phyloP scores from a whole-genome alignment of 2,888 invertebrate genomes.

The Argynnis bischoffii region DNA sequence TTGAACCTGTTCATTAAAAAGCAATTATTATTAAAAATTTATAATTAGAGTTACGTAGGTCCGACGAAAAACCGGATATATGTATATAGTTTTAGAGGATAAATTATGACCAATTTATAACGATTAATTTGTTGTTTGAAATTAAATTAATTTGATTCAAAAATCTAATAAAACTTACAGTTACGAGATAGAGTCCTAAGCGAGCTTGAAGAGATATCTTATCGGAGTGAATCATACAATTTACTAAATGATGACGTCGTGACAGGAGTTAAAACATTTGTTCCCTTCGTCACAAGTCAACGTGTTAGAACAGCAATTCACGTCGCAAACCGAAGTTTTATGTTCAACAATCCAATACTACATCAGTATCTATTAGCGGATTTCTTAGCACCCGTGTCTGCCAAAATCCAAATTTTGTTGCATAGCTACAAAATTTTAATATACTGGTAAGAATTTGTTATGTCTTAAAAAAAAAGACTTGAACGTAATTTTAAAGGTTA shows the following conservation, averaged over 20 bases:
- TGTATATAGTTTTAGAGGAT: no score
- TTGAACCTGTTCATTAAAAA: no score
- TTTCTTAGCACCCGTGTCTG: constrained; percentile 84
- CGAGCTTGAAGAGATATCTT: constrained; percentile 52
- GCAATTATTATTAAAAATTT: no score
- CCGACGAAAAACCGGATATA: no score
- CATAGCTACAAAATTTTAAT: constrained; percentile 85
- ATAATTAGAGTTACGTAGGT: no score
- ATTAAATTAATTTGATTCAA: no score
- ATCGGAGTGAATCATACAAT: constrained; percentile 57
- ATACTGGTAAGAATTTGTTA: constrained; percentile 74
- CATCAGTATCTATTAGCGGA: constrained; percentile 78
- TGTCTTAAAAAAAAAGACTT: no score
- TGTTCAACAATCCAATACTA: constrained; percentile 51
- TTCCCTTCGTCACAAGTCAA: constrained; percentile 78
- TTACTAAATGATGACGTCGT: constrained; percentile 57
- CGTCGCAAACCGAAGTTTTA: constrained; percentile 84
- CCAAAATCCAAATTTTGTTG: constrained; percentile 81
- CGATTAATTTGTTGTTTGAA: no score
- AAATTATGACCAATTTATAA: no score
- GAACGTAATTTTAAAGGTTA: no score
- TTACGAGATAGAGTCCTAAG: constrained; percentile 54
- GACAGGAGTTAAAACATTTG: constrained; percentile 67
- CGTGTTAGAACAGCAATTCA: constrained; percentile 85
- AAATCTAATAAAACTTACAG: constrained; percentile 44